Conservation (phyloP, 2,113 vertebrate species). For the Xenopus tropicalis region DNA sequence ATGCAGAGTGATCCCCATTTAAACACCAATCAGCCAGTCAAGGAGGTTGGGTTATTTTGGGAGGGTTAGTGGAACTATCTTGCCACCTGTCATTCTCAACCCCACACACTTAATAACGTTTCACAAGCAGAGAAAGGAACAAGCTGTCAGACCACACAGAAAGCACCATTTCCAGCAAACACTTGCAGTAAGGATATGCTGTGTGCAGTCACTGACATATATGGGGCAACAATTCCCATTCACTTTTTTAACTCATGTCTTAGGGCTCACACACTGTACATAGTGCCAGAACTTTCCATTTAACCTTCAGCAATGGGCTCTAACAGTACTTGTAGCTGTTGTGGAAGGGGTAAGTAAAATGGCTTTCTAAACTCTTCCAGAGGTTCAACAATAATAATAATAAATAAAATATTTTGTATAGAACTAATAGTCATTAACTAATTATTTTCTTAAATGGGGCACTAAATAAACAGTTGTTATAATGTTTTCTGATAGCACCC, state of each 20-base stretch:
- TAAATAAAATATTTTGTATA: too few species aligned
- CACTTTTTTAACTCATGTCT: constrained; percentile 26
- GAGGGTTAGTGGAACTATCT: constrained; percentile 25
- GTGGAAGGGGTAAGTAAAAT: constrained; percentile 27
- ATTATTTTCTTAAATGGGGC: too few species aligned
- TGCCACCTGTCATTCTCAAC: constrained; percentile 17
- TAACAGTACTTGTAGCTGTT: not conserved
- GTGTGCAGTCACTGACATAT: constrained; percentile 52
- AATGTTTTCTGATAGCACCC: too few species aligned
- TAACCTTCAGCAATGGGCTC: not conserved
- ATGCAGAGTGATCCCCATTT: constrained; percentile 8
- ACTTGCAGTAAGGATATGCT: constrained; percentile 30
- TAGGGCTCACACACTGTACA: not conserved
- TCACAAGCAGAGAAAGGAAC: constrained; percentile 16
- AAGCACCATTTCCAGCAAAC: constrained; percentile 2
- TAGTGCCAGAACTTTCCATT: constrained; percentile 13
- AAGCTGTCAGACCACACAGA: not conserved
- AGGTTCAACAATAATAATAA: too few species aligned
- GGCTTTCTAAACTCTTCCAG: not conserved
- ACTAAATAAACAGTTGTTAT: too few species aligned
- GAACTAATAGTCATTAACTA: too few species aligned
- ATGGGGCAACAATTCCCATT: constrained; percentile 38
- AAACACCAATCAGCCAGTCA: constrained; percentile 50
- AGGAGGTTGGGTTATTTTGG: constrained; percentile 36
- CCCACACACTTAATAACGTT: not conserved